Evolutionary conservation across 2,113 vertebrate genomes (phyloP).

Genomic region (Stegostoma tigrinum): DNA sequence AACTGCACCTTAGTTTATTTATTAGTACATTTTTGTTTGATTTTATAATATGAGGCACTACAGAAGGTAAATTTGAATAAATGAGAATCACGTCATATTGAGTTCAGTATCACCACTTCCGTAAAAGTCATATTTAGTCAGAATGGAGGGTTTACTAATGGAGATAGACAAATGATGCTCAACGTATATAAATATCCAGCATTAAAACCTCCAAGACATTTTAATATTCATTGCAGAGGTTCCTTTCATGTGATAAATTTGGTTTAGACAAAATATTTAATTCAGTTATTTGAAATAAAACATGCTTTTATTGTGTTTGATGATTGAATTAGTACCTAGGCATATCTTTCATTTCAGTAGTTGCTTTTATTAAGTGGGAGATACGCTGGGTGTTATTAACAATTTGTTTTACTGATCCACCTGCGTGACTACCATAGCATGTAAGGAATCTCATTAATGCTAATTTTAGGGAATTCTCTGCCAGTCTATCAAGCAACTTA

Average conservation of each 20-base stretch:
- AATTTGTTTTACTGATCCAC: neutral
- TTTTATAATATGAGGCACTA: neutral
- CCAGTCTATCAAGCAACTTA: neutral
- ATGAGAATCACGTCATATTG: neutral
- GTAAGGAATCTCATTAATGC: neutral
- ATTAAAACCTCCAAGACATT: neutral
- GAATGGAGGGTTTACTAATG: neutral
- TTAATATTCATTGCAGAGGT: neutral
- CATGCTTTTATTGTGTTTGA: neutral
- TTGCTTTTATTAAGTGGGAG: neutral
- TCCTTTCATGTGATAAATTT: neutral
- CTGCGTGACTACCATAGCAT: neutral
- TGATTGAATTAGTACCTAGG: neutral
- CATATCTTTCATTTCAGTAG: neutral
- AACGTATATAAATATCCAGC: neutral
- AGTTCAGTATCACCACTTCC: neutral
- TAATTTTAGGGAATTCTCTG: neutral
- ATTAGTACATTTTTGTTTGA: neutral
- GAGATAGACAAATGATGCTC: neutral
- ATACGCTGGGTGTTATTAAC: neutral
- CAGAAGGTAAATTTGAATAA: neutral
- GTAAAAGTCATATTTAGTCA: neutral
- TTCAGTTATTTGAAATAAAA: neutral
- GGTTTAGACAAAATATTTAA: neutral
- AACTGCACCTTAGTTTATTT: neutral